Evolutionary conservation across 2,797 vertebrate species (phyloP), one percentile per base, ranked within the genome.

Genomic region (Pipistrellus pygmaeus): DNA sequence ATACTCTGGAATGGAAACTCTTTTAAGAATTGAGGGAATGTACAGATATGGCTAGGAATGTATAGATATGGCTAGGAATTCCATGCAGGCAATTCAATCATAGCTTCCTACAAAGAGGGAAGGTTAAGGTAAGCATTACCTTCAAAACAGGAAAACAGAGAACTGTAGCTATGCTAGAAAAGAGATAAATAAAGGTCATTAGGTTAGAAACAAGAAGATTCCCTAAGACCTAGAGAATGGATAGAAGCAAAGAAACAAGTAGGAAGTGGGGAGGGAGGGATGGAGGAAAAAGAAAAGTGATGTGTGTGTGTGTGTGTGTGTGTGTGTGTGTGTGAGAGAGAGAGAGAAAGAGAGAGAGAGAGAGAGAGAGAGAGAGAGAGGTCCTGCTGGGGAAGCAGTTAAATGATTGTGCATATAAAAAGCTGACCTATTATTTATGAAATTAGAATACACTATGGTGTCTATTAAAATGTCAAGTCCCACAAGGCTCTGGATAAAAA

Each of bases 351-450:
- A 78, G 25, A 46, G 30, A 62, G 51, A n/a, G 60, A 35, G n/a
- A 48, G 64, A 55, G 20, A 78, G 25, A 46, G 30, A 77, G 46
- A 62, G 18, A 60, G 41, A 76, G 10, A 57, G 30, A 62, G 51
- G 68, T 9, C 18, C 21, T 90, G 32, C n/a, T 95, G n/a, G 55
- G 41, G 91, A 94, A 96, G 51, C 21, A 78, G 4, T 93, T 92
- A 76, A 88, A 76, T 55, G 46, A 72, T n/a, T 48, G 41, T 85
- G n/a, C 32, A 6, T 90, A 38, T 82, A 71, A 78, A 88, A 95
- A 84, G 5, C 14, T 57, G 13, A 68, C 55, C 77, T 95, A 60
- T 69, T 94, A 41, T 88, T 86, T 94, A 84, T 91, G 72, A 93
- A 88, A 80, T 68, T 60, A 62, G 21, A 94, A 48, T 48, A 73